phyloP scores from a whole-genome alignment of 2,113 vertebrate species.

The Oncorhynchus kisutch region DNA sequence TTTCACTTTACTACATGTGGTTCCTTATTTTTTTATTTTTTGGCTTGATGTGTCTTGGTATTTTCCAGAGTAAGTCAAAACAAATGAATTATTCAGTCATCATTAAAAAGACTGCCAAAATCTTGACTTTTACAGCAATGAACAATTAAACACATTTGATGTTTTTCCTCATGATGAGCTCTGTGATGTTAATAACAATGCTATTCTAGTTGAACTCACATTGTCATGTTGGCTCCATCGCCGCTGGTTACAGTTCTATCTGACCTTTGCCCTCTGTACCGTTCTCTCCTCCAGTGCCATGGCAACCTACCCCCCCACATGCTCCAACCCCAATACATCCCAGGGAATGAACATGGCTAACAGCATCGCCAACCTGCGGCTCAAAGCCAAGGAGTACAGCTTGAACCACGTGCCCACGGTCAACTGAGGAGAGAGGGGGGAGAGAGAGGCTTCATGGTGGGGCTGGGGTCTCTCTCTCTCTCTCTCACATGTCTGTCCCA shows the following conservation, averaged over 20 bases:
- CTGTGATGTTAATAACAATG: conserved; percentile 45
- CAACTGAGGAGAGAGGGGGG: conserved; percentile 80
- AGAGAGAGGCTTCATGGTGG: conserved; percentile 18
- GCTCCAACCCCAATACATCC: conserved; percentile 90
- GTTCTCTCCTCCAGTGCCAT: conserved; percentile 80
- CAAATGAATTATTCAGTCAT: not conserved
- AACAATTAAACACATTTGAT: not conserved
- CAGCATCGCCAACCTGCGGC: conserved; percentile 99
- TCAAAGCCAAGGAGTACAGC: conserved; percentile 99
- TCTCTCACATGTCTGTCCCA: not conserved
- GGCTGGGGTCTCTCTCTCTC: not conserved
- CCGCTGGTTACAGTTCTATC: conserved; percentile 23
- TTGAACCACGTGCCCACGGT: conserved; percentile 98
- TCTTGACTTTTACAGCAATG: conserved; percentile 2
- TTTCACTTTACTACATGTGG: conserved; percentile 47
- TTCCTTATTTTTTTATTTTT: conserved; percentile 16
- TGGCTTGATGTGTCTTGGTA: conserved; percentile 5
- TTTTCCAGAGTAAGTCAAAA: conserved; percentile 1
- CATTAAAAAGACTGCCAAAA: not conserved
- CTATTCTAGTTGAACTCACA: not conserved
- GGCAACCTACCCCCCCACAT: conserved; percentile 92
- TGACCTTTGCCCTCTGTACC: conserved; percentile 38
- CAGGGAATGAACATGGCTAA: conserved; percentile 99
- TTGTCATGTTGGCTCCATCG: not conserved
- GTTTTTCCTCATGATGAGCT: conserved; percentile 12